phyloP scores from a whole-genome alignment of 2,888 invertebrate species.

The Anaspis maculata region DNA sequence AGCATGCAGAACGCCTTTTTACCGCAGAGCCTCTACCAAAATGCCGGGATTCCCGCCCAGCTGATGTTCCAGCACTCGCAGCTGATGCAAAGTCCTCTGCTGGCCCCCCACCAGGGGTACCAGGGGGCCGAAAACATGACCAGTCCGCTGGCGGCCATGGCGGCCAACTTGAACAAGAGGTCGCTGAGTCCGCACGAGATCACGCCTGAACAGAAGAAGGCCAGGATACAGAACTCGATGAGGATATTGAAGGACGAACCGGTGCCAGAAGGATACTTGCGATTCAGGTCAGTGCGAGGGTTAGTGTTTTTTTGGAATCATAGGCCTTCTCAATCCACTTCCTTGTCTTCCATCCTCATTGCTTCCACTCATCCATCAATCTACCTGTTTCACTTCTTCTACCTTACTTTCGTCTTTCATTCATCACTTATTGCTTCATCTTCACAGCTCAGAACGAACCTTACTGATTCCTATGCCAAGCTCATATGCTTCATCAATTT shows the following conservation, averaged over 20 bases:
- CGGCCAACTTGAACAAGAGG: conserved; percentile 47
- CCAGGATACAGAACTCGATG: conserved; percentile 58
- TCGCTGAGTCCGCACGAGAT: conserved; percentile 45
- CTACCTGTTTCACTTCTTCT: too few species aligned
- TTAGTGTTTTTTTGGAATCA: too few species aligned
- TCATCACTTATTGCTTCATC: too few species aligned
- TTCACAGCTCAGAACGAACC: too few species aligned
- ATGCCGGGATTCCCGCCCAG: conserved; percentile 33
- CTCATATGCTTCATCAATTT: too few species aligned
- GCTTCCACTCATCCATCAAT: too few species aligned
- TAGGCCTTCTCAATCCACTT: too few species aligned
- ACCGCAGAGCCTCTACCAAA: conserved; percentile 37
- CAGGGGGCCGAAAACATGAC: conserved; percentile 35
- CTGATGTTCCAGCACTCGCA: conserved; percentile 40
- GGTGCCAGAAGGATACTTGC: conserved; percentile 79
- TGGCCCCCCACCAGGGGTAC: conserved; percentile 31
- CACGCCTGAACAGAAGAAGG: conserved; percentile 54
- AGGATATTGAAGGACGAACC: conserved; percentile 80
- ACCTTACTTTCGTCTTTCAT: too few species aligned
- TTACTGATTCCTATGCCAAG: too few species aligned
- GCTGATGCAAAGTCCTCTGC: conserved; percentile 37
- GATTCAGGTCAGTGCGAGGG: conserved; percentile 53
- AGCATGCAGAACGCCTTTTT: conserved; percentile 35
- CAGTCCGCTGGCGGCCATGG: conserved; percentile 45
- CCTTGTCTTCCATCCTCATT: too few species aligned